These are phyloP conservation scores for Eristalis pertinax DNA, from an alignment of 2,888 invertebrate genomes.

Conservation along the genomic window DNA sequence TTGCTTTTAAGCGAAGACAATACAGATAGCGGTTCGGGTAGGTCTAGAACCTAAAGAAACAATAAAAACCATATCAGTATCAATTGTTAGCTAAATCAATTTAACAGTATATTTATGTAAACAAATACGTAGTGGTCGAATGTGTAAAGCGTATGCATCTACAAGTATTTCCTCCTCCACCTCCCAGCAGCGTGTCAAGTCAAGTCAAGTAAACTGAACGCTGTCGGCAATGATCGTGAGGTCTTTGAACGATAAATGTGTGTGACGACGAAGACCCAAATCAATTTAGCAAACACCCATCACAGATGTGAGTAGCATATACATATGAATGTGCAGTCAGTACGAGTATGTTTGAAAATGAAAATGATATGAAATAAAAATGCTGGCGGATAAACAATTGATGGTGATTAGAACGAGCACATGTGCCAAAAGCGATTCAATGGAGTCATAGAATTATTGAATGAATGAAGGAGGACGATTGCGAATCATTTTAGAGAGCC, in stretches of 20 bases:
- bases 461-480: slow-evolving; percentile 41
- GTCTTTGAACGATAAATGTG: slow-evolving; percentile 68
- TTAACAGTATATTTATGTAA: slow-evolving; percentile 20
- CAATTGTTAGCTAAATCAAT: slow-evolving; percentile 21
- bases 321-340: slow-evolving; percentile 23
- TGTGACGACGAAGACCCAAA: slow-evolving; percentile 40
- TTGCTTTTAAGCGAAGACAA: slow-evolving; percentile 64
- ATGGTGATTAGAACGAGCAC: slow-evolving; percentile 68
- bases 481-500: slow-evolving; percentile 43
- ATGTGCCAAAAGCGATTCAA: slow-evolving; percentile 65
- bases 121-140: background rate
- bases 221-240: slow-evolving; percentile 35
- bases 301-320: background rate
- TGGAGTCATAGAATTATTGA: slow-evolving; percentile 56
- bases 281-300: slow-evolving; percentile 56
- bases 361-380: slow-evolving; percentile 53
- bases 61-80: background rate
- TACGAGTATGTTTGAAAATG: slow-evolving; percentile 2
- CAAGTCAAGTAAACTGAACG: background rate
- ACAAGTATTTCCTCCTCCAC: slow-evolving; percentile 36
- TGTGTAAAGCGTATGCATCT: background rate
- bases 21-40: slow-evolving; percentile 70
- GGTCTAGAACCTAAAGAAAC: slow-evolving; percentile 63
- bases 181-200: background rate
- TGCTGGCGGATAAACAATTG: slow-evolving; percentile 62